phyloP scores from a whole-genome alignment of 2,113 vertebrate genomes.

The Oenanthe melanoleuca region DNA sequence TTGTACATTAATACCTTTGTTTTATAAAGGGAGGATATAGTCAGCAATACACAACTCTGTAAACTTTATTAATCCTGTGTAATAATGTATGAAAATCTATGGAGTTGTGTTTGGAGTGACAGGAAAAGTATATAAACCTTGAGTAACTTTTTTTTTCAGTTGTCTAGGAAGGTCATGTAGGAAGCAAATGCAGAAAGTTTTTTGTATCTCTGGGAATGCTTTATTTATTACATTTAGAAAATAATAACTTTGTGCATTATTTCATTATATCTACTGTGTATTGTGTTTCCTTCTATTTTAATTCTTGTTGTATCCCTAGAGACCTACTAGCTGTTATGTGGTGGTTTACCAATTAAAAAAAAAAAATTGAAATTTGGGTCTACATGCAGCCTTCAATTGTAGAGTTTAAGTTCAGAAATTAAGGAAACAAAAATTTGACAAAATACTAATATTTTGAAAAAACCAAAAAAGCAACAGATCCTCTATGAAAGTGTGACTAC shows the following conservation, averaged over 20 bases:
- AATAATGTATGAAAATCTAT: background rate
- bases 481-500: background rate
- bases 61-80: background rate
- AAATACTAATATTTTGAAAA: background rate
- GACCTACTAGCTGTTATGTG: background rate
- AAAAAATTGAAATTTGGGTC: background rate
- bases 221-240: background rate
- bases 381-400: background rate
- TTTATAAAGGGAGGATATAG: background rate
- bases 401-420: background rate
- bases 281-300: background rate
- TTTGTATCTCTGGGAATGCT: background rate
- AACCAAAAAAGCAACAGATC: background rate
- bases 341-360: background rate
- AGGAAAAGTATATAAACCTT: background rate
- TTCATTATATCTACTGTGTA: background rate
- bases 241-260: background rate
- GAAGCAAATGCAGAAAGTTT: background rate
- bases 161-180: background rate
- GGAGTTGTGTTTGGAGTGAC: background rate
- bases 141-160: background rate
- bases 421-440: background rate
- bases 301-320: background rate
- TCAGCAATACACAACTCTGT: background rate
- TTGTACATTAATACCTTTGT: background rate